A percentile compares a stretch with the other conserved stretches of the same genome.
phyloP scores from a whole-genome alignment of 2,888 invertebrate species.

The Tethea ocularis region DNA sequence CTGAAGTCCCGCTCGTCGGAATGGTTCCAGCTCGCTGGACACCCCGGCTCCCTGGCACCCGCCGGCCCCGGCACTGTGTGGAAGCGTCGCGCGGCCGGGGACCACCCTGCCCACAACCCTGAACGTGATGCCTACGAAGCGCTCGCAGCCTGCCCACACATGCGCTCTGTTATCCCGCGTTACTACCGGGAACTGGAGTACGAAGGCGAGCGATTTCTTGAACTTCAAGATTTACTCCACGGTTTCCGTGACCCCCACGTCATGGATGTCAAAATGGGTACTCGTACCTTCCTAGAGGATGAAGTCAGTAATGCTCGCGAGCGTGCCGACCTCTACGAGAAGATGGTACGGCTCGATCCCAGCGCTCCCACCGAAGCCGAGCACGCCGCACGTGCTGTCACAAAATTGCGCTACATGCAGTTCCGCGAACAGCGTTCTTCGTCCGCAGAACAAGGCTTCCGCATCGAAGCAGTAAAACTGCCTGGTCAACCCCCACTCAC shows the following conservation, averaged over 20 bases:
- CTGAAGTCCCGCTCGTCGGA: conserved; percentile 87
- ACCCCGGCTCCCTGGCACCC: conserved; percentile 95
- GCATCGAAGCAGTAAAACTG: conserved; percentile 97
- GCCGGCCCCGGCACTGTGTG: conserved; percentile 97
- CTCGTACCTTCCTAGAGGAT: conserved; percentile 96
- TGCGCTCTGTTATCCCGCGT: conserved; percentile 90
- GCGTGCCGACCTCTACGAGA: conserved; percentile 94
- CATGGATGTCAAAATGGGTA: conserved; percentile 99
- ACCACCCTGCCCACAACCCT: conserved; percentile 88
- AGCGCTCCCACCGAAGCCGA: conserved; percentile 93
- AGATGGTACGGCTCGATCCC: conserved; percentile 97
- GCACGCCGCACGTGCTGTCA: conserved; percentile 91
- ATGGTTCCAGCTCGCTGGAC: conserved; percentile 97
- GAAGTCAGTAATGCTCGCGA: conserved; percentile 95
- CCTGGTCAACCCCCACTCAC: conserved; percentile 92
- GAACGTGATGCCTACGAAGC: conserved; percentile 92
- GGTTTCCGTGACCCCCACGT: conserved; percentile 96
- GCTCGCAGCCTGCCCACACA: conserved; percentile 88
- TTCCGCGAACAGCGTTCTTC: conserved; percentile 97
- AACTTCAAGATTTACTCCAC: conserved; percentile 96
- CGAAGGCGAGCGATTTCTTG: conserved; percentile 93
- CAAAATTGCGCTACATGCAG: conserved; percentile 98
- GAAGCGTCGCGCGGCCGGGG: conserved; percentile 91
- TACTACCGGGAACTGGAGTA: conserved; percentile 93
- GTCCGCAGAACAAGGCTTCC: conserved; percentile 95